These are phyloP conservation scores for Globodera rostochiensis DNA, from an alignment of 1,140 invertebrate species.

Conservation along the genomic window DNA sequence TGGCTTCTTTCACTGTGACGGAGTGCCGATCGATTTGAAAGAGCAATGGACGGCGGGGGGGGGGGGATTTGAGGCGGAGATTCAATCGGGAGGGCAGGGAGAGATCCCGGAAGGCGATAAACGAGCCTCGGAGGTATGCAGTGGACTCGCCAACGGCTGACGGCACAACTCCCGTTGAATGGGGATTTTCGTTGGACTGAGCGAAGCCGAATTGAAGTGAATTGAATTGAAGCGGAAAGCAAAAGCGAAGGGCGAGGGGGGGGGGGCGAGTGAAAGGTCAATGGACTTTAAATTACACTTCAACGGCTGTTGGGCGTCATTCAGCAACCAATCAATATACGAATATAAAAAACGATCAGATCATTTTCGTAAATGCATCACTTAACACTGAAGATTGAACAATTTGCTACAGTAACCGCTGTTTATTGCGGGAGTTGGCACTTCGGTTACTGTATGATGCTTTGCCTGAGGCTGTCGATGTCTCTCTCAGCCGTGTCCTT, in stretches of 20 bases:
- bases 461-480: not conserved
- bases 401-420: too few species aligned
- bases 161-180: not conserved
- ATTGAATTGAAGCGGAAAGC: not conserved
- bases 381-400: too few species aligned
- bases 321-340: not conserved
- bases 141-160: not conserved
- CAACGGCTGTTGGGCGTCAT: not conserved
- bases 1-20: not conserved
- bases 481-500: not conserved
- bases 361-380: too few species aligned
- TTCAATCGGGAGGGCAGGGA: conserved; percentile 9
- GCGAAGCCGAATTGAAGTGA: not conserved
- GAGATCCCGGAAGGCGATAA: conserved; percentile 17
- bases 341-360: too few species aligned
- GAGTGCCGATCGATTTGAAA: not conserved
- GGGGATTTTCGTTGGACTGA: too few species aligned
- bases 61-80: not conserved
- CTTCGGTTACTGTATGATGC: not conserved
- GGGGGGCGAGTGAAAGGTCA: not conserved
- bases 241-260: not conserved
- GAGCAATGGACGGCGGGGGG: not conserved
- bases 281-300: not conserved
- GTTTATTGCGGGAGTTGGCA: not conserved
- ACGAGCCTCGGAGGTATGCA: not conserved